These are phyloP conservation scores for Dasypus novemcinctus DNA, from an alignment of 2,113 vertebrate species.

Conservation along the genomic window DNA sequence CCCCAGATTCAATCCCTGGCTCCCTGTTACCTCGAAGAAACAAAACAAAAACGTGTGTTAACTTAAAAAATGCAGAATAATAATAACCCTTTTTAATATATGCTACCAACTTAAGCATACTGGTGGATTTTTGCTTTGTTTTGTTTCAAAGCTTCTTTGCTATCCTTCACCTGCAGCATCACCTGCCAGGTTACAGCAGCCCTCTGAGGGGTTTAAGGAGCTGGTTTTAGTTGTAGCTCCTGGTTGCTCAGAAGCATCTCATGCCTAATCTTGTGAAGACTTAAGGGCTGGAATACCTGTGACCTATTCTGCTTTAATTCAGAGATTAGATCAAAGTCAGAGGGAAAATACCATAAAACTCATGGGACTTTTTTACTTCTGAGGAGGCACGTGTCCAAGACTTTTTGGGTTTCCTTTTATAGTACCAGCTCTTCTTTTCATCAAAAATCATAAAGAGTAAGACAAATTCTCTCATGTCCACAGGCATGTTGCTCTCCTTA, in stretches of 20 bases:
- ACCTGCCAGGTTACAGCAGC: background rate
- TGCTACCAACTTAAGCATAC: rapidly evolving
- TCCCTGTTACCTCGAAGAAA: no score
- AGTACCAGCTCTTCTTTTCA: constrained; percentile 97
- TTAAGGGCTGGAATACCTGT: background rate
- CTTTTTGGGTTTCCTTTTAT: constrained; percentile 80
- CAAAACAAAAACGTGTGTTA: no score
- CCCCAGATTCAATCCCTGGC: no score
- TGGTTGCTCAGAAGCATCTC: background rate
- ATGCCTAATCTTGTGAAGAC: background rate
- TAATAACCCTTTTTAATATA: background rate
- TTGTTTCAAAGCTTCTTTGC: background rate
- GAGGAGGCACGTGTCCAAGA: constrained; percentile 76
- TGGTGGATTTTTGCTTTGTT: background rate
- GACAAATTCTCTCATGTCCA: constrained; percentile 86
- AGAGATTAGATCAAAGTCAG: constrained; percentile 3
- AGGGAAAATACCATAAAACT: constrained; percentile 88
- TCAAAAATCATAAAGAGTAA: constrained; percentile 97
- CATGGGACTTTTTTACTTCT: constrained; percentile 81
- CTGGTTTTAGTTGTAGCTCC: background rate
- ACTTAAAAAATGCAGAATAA: background rate
- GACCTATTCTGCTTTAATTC: background rate
- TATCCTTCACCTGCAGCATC: background rate
- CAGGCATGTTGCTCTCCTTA: constrained; percentile 27
- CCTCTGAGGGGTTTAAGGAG: background rate